phyloP scores from a whole-genome alignment of 2,797 vertebrate species.

The Dendrocincla fuliginosa region DNA sequence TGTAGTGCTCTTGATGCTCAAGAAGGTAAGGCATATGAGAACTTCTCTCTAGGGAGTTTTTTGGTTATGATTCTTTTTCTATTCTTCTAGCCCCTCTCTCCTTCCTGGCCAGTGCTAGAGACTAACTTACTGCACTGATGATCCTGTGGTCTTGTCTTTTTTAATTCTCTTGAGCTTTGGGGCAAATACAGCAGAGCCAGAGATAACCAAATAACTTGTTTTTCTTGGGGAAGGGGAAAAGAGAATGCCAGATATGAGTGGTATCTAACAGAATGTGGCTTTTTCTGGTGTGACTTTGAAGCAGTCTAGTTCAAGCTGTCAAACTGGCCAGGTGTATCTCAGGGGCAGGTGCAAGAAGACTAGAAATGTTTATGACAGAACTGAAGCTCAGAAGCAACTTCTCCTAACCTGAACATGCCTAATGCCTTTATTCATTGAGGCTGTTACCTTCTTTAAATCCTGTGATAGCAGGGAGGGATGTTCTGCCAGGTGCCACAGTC shows the following conservation, averaged over 20 bases:
- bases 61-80: not conserved
- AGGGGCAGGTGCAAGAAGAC: not conserved
- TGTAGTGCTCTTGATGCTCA: not conserved
- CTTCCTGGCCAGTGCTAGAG: not conserved
- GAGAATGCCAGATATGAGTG: not conserved
- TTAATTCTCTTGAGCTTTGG: not conserved
- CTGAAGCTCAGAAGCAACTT: not conserved
- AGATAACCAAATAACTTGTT: not conserved
- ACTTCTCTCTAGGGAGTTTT: not conserved
- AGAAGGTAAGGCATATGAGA: not conserved
- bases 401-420: not conserved
- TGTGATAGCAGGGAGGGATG: not conserved
- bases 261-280: not conserved
- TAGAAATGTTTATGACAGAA: not conserved
- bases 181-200: not conserved
- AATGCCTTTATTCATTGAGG: not conserved
- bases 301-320: not conserved
- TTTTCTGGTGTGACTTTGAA: not conserved
- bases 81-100: not conserved
- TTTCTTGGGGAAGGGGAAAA: not conserved
- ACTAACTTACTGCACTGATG: not conserved
- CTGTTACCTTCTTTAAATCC: not conserved
- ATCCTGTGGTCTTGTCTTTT: not conserved
- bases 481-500: not conserved
- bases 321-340: not conserved